Conservation (phyloP, 2,113 vertebrate species). For the Progne subis region DNA sequence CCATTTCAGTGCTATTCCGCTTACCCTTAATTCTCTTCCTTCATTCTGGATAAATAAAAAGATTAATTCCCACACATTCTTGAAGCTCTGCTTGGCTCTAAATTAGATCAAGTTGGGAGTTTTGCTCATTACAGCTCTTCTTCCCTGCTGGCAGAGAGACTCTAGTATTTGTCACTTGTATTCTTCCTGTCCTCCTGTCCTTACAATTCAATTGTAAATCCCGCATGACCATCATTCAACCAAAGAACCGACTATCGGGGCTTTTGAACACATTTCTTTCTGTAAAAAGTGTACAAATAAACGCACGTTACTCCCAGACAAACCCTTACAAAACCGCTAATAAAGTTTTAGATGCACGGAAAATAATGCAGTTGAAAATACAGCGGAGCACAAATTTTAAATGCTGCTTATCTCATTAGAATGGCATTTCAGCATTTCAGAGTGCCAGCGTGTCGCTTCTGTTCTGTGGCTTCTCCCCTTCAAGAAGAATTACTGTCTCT, state of each 20-base stretch:
- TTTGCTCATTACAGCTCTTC: slow-evolving; percentile 52
- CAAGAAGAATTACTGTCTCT: background rate
- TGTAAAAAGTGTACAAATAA: slow-evolving; percentile 29
- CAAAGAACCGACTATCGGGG: background rate
- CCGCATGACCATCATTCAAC: slow-evolving; percentile 28
- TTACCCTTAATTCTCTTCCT: slow-evolving; percentile 62
- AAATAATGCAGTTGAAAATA: slow-evolving; percentile 26
- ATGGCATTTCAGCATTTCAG: background rate
- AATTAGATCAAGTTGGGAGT: slow-evolving; percentile 61
- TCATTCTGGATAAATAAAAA: slow-evolving; percentile 68
- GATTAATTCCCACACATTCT: slow-evolving; percentile 63
- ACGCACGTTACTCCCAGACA: background rate
- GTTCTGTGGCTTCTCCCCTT: slow-evolving; percentile 8
- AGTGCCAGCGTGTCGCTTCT: background rate
- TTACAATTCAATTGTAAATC: slow-evolving; percentile 65
- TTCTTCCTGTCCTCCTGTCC: slow-evolving; percentile 20
- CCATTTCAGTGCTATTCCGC: slow-evolving; percentile 57
- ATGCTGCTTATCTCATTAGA: slow-evolving; percentile 19
- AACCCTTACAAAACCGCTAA: background rate
- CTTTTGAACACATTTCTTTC: slow-evolving; percentile 18
- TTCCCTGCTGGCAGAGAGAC: slow-evolving; percentile 42
- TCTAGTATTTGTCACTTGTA: slow-evolving; percentile 61
- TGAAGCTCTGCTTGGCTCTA: slow-evolving; percentile 49
- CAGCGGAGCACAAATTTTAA: background rate
- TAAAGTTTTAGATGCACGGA: slow-evolving; percentile 37